Evolutionary conservation across 1,140 invertebrate species (phyloP).

Genomic region (Bombus superbus): DNA sequence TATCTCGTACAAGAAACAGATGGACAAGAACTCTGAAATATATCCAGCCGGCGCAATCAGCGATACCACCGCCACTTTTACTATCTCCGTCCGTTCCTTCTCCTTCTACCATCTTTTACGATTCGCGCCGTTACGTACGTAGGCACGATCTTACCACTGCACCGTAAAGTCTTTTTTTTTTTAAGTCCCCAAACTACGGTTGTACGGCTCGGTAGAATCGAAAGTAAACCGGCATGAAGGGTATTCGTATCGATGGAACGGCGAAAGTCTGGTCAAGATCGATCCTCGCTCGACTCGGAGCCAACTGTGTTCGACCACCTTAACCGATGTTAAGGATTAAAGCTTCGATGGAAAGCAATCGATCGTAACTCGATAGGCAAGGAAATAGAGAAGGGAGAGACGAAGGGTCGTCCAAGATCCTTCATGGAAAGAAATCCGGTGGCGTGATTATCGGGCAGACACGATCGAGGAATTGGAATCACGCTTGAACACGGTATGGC

Average conservation of each 20-base stretch:
- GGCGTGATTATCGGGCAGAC: conserved; percentile 41
- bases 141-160: too few relatives aligned
- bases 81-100: background rate
- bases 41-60: too few relatives aligned
- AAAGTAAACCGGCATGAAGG: background rate
- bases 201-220: background rate
- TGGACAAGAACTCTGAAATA: background rate
- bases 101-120: too few relatives aligned
- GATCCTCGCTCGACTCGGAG: background rate
- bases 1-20: background rate
- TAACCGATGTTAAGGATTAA: conserved; percentile 43
- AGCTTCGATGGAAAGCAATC: conserved; percentile 29
- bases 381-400: background rate
- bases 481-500: conserved; percentile 36
- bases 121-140: too few relatives aligned
- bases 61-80: background rate
- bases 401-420: conserved; percentile 30
- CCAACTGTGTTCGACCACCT: background rate
- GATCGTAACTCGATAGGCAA: conserved; percentile 24
- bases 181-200: background rate
- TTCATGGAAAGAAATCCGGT: conserved; percentile 43
- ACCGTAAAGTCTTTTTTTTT: background rate
- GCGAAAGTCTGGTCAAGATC: background rate
- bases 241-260: background rate
- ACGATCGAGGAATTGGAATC: conserved; percentile 52